Percentiles rank a stretch among this genome's conserved stretches.
Evolutionary conservation across 1,140 invertebrate genomes (phyloP).

Genomic region (Pachyrhynchus sulphureomaculatus): DNA sequence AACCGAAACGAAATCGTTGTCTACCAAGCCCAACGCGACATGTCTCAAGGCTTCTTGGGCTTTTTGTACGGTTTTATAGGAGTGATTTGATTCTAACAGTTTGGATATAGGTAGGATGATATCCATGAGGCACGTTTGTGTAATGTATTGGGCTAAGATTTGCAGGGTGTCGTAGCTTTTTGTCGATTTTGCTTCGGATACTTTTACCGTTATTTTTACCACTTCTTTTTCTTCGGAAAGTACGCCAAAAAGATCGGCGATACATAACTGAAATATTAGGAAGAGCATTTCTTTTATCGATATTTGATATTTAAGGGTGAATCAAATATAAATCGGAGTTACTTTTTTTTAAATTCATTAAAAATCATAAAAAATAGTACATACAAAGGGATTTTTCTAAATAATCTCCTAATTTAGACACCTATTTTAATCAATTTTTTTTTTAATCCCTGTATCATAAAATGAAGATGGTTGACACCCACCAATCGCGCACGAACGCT

Average conservation of each 20-base stretch:
- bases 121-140: conserved; percentile 72
- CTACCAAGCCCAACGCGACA: conserved; percentile 75
- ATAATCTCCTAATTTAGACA: too few species aligned
- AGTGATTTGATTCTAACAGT: conserved; percentile 72
- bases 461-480: too few species aligned
- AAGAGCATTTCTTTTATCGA: not conserved
- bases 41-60: conserved; percentile 77
- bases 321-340: too few species aligned
- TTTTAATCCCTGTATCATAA: too few species aligned
- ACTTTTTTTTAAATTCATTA: not conserved
- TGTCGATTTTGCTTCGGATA: conserved; percentile 76
- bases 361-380: too few species aligned
- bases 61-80: conserved; percentile 79
- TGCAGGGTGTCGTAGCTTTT: conserved; percentile 87
- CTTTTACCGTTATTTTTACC: conserved; percentile 75
- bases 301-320: not conserved
- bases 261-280: conserved; percentile 62
- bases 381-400: too few species aligned
- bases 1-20: conserved; percentile 73
- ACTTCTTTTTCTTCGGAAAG: conserved; percentile 91
- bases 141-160: conserved; percentile 78
- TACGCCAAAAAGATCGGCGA: conserved; percentile 85
- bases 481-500: too few species aligned
- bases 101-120: conserved; percentile 82
- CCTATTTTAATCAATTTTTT: too few species aligned